Evolutionary conservation across 2,797 vertebrate genomes (phyloP).

Genomic region (Mormyrops attenuatus): DNA sequence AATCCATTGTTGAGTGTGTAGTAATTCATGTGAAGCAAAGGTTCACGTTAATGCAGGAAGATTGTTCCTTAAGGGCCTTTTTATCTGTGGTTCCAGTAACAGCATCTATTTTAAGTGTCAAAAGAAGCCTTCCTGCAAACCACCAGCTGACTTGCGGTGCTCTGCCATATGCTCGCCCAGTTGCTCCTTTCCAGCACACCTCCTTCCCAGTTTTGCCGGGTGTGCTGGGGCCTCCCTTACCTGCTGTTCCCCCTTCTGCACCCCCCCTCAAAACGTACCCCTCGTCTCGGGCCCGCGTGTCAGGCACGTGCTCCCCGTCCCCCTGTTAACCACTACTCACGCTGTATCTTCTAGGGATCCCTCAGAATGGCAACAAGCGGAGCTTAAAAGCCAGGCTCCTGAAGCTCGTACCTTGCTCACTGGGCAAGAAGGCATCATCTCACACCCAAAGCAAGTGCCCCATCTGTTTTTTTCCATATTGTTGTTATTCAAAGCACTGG

Average conservation of each 20-base stretch:
- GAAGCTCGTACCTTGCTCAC: slow-evolving; percentile 84
- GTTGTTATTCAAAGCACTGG: background rate
- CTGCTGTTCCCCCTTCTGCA: background rate
- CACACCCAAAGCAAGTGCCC: slow-evolving; percentile 88
- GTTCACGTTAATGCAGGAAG: background rate
- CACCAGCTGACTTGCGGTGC: background rate
- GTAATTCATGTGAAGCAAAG: background rate
- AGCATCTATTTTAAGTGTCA: background rate
- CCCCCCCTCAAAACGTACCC: background rate
- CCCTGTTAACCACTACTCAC: slow-evolving; percentile 61
- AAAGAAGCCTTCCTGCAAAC: background rate
- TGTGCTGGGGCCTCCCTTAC: background rate
- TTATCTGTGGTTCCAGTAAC: background rate
- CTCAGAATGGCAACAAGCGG: slow-evolving; percentile 75
- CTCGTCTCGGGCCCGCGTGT: background rate
- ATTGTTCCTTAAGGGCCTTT: background rate
- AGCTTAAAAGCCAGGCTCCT: slow-evolving; percentile 86
- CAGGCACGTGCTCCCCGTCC: slow-evolving; percentile 20
- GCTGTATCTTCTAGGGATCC: slow-evolving; percentile 85
- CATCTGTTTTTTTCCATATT: slow-evolving; percentile 12
- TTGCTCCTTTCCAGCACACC: background rate
- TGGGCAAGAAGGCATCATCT: slow-evolving; percentile 77
- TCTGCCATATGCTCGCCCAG: background rate
- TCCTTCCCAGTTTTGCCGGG: background rate
- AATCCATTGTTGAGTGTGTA: background rate